These are phyloP conservation scores for Avahi laniger DNA, from an alignment of 2,797 vertebrate species.

Conservation along the genomic window DNA sequence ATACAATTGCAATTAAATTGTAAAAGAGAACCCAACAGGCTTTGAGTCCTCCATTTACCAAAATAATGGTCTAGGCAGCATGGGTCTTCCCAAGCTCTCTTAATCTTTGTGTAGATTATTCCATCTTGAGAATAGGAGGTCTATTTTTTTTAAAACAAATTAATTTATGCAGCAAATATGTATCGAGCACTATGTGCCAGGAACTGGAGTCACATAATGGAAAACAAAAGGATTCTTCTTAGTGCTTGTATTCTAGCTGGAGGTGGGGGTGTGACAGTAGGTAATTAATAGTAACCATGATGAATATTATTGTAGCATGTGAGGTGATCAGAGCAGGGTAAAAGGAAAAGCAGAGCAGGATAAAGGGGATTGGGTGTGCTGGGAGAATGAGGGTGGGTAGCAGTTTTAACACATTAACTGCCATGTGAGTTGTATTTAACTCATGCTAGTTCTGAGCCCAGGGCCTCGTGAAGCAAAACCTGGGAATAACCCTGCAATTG, in stretches of 20 bases:
- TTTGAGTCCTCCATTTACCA: background rate
- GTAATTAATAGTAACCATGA: background rate
- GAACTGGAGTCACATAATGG: background rate
- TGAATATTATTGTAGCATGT: background rate
- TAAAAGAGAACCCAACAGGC: background rate
- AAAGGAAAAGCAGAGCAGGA: background rate
- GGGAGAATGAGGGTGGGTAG: background rate
- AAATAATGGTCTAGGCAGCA: background rate
- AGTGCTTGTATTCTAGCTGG: background rate
- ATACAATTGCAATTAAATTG: conserved; percentile 21
- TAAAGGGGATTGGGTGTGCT: background rate
- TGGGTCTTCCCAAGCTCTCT: background rate
- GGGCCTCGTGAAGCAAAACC: no score
- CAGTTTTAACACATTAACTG: background rate
- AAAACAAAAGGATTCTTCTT: background rate
- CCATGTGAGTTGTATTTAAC: no score
- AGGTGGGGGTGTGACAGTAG: background rate
- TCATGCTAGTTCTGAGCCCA: no score
- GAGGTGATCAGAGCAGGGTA: background rate
- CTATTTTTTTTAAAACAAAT: background rate
- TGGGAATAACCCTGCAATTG: no score
- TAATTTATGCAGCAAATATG: background rate
- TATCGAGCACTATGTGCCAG: background rate
- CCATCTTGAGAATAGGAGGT: background rate
- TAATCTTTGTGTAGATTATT: background rate